Base-by-base conservation (phyloP, 1,140 invertebrate species). In the Mya arenaria region DNA sequence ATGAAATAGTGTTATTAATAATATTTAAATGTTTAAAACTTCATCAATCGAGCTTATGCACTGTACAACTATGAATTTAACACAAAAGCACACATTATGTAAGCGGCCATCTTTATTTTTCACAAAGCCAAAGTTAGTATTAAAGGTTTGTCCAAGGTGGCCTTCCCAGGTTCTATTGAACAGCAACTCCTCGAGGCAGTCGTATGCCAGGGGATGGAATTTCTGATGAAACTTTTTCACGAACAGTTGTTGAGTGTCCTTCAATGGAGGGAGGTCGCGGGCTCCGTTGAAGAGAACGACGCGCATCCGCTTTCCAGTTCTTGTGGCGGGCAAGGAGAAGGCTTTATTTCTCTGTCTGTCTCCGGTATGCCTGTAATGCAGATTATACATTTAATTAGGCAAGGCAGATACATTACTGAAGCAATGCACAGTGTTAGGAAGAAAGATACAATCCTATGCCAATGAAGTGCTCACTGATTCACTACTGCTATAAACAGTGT, bases 221-320 rank as follows among this genome's bases (percentile, higher is more conserved):
- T 85, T 68, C 19, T 77, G 36, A 39, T 82, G 63, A 48, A 89
- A 85, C 69, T 87, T 89, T 68, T 89, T 87, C 34, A 78, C 85
- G 66, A 87, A 74, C 36, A 88, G 81, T 56, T 82, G 28, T 25
- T 62, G 56, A 10, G 73, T 13, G 19, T 17, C 39, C 15, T 48
- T 36, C 15, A 87, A 25, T 19, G 48, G 10, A 23, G 58, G 48
- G n/a, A 84, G 19, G 52, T 87, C 86, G 23, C 48, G 63, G 10
- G 78, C 52, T 8, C 75, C 82, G 8, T 82, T 73, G 1, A 87
- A 48, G 39, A 84, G 86, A 17, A 87, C 58, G 19, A 30, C 69
- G 23, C 77, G 56, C 3, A 75, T 30, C 36, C 19, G 19, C 37
- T 71, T 85, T 25, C 83, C 74, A 52, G 65, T 66, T 72, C 55